Conservation (phyloP, 2,888 invertebrate species). For the Scrobipalpa costella region DNA sequence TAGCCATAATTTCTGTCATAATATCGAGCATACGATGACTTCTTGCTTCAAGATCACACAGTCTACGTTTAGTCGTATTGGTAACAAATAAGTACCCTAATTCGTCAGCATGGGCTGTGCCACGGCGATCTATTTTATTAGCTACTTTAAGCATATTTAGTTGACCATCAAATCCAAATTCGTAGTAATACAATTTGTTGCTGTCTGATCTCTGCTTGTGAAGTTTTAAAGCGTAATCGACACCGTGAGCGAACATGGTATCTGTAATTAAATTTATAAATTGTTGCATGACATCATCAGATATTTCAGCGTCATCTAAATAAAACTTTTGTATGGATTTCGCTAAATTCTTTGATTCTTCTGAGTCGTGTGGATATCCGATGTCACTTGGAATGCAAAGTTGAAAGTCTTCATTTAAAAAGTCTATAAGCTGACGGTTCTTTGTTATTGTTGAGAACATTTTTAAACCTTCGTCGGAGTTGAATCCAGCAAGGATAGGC, state of each 20-base stretch:
- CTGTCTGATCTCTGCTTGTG: conserved; percentile 32
- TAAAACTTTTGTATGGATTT: conserved; percentile 41
- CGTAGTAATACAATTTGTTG: conserved; percentile 35
- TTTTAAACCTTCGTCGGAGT: conserved; percentile 54
- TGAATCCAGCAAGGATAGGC: conserved; percentile 59
- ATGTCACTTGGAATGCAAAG: conserved; percentile 45
- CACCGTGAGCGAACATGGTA: conserved; percentile 33
- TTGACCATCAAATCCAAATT: conserved; percentile 37
- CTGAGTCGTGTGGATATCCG: conserved; percentile 40
- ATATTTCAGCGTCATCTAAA: conserved; percentile 36
- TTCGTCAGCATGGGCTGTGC: conserved; percentile 37
- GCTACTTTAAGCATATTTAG: conserved; percentile 35
- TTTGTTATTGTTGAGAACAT: conserved; percentile 33
- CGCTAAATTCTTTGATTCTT: conserved; percentile 36
- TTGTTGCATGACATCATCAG: conserved; percentile 32
- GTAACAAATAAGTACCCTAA: conserved; percentile 41
- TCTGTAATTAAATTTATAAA: conserved; percentile 37
- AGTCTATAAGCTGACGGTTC: conserved; percentile 30
- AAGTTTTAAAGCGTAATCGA: conserved; percentile 36
- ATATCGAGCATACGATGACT: conserved; percentile 33
- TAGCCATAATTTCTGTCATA: conserved; percentile 35
- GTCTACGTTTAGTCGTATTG: conserved; percentile 29
- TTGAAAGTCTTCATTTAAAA: conserved; percentile 40
- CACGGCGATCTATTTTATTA: conserved; percentile 32
- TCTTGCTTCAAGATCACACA: conserved; percentile 32